Evolutionary conservation across 1,140 invertebrate genomes (phyloP).

Genomic region (Ips nitidus): DNA sequence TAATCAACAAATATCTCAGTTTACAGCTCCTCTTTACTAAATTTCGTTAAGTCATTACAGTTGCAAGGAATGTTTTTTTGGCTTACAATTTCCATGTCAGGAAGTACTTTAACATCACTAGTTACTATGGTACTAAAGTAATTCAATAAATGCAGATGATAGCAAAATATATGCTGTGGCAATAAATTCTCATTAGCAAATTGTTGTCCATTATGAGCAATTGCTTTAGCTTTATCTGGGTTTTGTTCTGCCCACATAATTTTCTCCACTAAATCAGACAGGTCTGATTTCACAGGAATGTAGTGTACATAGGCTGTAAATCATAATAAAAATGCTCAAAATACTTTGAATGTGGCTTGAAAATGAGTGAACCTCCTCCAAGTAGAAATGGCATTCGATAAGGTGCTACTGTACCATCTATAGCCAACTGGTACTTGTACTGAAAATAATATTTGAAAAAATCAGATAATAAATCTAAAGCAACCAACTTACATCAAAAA

Average conservation of each 20-base stretch:
- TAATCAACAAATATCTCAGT: background rate
- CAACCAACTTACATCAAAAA: constrained; percentile 81
- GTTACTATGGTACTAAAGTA: constrained; percentile 75
- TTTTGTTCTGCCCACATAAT: constrained; percentile 79
- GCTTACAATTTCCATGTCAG: constrained; percentile 75
- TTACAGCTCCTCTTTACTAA: constrained; percentile 1
- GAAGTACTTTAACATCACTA: constrained; percentile 60
- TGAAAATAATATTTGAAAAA: constrained; percentile 56
- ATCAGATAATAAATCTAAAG: constrained; percentile 27
- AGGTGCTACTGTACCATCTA: constrained; percentile 95
- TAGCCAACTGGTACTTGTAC: constrained; percentile 94
- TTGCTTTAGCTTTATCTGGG: constrained; percentile 71
- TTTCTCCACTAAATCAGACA: constrained; percentile 79
- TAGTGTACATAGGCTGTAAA: constrained; percentile 77
- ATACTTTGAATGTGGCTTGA: constrained; percentile 92
- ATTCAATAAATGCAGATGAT: constrained; percentile 78
- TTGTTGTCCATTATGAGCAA: constrained; percentile 69
- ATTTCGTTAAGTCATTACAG: constrained; percentile 41
- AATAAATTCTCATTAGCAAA: constrained; percentile 80
- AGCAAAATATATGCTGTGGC: constrained; percentile 87
- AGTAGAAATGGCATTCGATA: constrained; percentile 93
- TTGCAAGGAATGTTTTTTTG: constrained; percentile 62
- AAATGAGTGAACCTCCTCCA: constrained; percentile 79
- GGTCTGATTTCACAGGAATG: constrained; percentile 77
- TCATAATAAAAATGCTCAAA: constrained; percentile 93